These are phyloP conservation scores for Aphyosemion australe DNA, from an alignment of 2,113 vertebrate species.

Conservation along the genomic window DNA sequence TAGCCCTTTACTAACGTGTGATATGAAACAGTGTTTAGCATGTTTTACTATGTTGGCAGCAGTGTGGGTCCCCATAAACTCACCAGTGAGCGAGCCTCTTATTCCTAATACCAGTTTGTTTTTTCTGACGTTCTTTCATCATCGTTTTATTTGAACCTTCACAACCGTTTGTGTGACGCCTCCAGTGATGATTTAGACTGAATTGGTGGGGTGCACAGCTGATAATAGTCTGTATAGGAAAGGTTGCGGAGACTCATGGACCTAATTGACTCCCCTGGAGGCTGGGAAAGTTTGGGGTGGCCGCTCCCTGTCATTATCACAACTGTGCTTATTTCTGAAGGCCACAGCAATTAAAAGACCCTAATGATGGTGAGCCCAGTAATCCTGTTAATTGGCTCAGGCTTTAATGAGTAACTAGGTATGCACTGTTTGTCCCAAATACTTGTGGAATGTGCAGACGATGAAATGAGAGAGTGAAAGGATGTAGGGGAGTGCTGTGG, in stretches of 20 bases:
- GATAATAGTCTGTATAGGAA: constrained; percentile 37
- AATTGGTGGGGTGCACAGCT: constrained; percentile 36
- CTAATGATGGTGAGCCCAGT: constrained; percentile 66
- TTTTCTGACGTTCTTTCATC: constrained; percentile 33
- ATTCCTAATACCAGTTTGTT: constrained; percentile 12
- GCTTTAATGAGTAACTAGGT: constrained; percentile 65
- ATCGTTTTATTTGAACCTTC: constrained; percentile 30
- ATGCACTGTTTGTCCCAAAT: constrained; percentile 56
- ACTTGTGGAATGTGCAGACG: constrained; percentile 62
- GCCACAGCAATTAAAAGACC: constrained; percentile 68
- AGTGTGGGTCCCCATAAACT: constrained; percentile 25
- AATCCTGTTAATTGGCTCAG: constrained; percentile 69
- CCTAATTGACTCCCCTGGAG: constrained; percentile 56
- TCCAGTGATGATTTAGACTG: constrained; percentile 28
- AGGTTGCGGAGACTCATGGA: constrained; percentile 39
- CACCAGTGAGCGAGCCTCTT: constrained; percentile 34
- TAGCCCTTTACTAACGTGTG: too few relatives aligned
- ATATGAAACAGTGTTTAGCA: constrained; percentile 16
- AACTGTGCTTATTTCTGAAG: constrained; percentile 61
- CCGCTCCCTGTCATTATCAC: constrained; percentile 62
- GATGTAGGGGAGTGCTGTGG: constrained; percentile 17
- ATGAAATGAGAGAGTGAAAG: constrained; percentile 36
- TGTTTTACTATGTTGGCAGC: constrained; percentile 6
- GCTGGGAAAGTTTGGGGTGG: constrained; percentile 54
- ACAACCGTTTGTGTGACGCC: constrained; percentile 34